Percentiles rank a stretch among this genome's conserved stretches.
Evolutionary conservation across 2,113 vertebrate species (phyloP).

Genomic region (Amphiprion ocellaris): DNA sequence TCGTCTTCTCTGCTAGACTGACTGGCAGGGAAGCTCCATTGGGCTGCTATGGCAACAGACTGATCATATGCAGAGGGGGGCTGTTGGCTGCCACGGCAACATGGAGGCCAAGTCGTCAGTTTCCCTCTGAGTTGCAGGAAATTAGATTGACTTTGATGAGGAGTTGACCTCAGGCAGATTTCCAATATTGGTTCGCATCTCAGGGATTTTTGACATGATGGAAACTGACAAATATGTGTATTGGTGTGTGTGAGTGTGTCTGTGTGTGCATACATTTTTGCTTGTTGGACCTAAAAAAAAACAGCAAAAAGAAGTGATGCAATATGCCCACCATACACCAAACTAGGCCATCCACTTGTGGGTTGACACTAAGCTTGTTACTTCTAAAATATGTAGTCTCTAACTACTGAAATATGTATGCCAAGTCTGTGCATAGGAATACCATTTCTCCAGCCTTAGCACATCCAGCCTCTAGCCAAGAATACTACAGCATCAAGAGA

Average conservation of each 20-base stretch:
- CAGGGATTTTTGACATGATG: constrained; percentile 22
- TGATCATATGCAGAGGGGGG: constrained; percentile 77
- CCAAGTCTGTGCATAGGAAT: constrained; percentile 42
- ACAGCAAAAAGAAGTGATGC: constrained; percentile 5
- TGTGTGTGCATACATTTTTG: neutral
- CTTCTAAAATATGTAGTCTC: constrained; percentile 73
- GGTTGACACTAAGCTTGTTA: constrained; percentile 48
- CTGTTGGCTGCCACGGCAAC: constrained; percentile 75
- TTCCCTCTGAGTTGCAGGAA: constrained; percentile 67
- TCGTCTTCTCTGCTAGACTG: constrained; percentile 72
- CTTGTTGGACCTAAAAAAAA: constrained; percentile 1
- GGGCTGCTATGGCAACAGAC: constrained; percentile 86
- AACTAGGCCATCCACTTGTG: constrained; percentile 49
- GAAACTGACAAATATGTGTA: neutral
- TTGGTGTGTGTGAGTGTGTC: neutral
- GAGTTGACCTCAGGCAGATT: constrained; percentile 61
- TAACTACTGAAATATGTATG: constrained; percentile 71
- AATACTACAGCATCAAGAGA: constrained; percentile 31
- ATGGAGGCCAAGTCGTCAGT: constrained; percentile 62
- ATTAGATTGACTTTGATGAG: constrained; percentile 77
- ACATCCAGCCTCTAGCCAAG: constrained; percentile 35
- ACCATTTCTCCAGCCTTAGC: constrained; percentile 31
- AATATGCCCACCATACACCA: constrained; percentile 36
- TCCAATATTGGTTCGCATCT: constrained; percentile 15
- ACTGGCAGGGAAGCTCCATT: constrained; percentile 78